Percentiles rank a stretch among this genome's conserved stretches.
Evolutionary conservation across 2,888 invertebrate genomes (phyloP).

Genomic region (Ochropacha duplaris): DNA sequence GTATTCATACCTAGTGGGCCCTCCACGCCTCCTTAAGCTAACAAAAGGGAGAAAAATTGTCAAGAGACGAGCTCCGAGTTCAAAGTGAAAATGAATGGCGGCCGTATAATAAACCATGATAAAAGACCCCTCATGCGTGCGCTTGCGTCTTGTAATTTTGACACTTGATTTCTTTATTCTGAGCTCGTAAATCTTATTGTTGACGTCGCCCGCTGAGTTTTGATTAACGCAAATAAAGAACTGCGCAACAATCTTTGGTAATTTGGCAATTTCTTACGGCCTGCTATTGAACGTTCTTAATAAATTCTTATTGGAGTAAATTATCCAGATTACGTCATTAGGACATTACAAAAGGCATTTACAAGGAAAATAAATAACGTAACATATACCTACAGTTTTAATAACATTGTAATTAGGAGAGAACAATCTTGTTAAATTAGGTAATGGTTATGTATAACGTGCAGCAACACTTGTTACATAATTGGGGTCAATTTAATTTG

Average conservation of each 20-base stretch:
- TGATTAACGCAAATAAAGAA: conserved; percentile 36
- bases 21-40: conserved; percentile 47
- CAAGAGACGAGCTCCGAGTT: conserved; percentile 53
- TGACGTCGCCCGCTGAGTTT: conserved; percentile 29
- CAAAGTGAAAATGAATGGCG: conserved; percentile 64
- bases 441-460: conserved; percentile 17
- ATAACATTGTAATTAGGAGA: conserved; percentile 14
- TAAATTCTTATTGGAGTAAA: conserved; percentile 21
- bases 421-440: conserved; percentile 26
- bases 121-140: conserved; percentile 43
- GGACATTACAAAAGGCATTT: not conserved
- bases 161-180: conserved; percentile 75
- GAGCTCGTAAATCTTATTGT: conserved; percentile 47
- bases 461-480: conserved; percentile 18
- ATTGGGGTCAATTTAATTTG: conserved; percentile 16
- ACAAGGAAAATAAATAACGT: not conserved
- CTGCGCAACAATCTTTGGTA: conserved; percentile 16
- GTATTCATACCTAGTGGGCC: conserved; percentile 53
- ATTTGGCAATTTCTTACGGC: conserved; percentile 24
- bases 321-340: not conserved
- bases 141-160: conserved; percentile 62
- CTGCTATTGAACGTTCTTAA: conserved; percentile 13
- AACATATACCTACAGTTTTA: not conserved
- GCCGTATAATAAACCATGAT: conserved; percentile 54
- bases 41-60: conserved; percentile 66